These are phyloP conservation scores for Vesta saturnalis DNA, from an alignment of 2,888 invertebrate species.

Conservation along the genomic window DNA sequence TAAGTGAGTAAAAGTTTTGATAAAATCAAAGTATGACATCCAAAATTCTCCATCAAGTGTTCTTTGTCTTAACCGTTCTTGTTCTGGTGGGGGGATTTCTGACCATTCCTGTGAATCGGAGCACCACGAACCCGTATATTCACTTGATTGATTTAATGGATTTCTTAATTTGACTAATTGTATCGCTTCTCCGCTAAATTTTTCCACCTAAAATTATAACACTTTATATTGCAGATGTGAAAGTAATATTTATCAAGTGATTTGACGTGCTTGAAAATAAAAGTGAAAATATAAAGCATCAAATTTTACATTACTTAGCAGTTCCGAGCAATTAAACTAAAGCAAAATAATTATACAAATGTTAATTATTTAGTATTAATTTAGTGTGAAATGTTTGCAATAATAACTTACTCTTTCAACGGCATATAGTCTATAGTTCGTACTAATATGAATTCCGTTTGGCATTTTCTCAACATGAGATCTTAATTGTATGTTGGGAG, in stretches of 20 bases:
- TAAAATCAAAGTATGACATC: slow-evolving; percentile 86
- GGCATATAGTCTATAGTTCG: slow-evolving; percentile 81
- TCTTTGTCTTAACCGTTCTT: slow-evolving; percentile 74
- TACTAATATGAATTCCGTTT: slow-evolving; percentile 76
- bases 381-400: neutral
- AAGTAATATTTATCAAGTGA: neutral
- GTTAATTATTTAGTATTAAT: too few species aligned
- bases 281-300: neutral
- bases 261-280: neutral
- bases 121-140: slow-evolving; percentile 78
- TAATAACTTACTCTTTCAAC: slow-evolving; percentile 72
- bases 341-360: too few species aligned
- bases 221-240: neutral
- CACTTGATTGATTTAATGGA: slow-evolving; percentile 71
- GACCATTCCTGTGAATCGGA: slow-evolving; percentile 79
- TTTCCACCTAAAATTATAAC: slow-evolving; percentile 69
- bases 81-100: slow-evolving; percentile 76
- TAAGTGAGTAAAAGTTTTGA: slow-evolving; percentile 81
- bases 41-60: slow-evolving; percentile 62
- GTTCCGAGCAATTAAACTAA: neutral
- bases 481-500: slow-evolving; percentile 61
- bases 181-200: slow-evolving; percentile 74
- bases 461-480: slow-evolving; percentile 68
- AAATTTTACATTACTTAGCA: neutral
- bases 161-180: slow-evolving; percentile 77